Conservation (phyloP, 2,888 invertebrate genomes). For the Tetanocera ferruginea region DNA sequence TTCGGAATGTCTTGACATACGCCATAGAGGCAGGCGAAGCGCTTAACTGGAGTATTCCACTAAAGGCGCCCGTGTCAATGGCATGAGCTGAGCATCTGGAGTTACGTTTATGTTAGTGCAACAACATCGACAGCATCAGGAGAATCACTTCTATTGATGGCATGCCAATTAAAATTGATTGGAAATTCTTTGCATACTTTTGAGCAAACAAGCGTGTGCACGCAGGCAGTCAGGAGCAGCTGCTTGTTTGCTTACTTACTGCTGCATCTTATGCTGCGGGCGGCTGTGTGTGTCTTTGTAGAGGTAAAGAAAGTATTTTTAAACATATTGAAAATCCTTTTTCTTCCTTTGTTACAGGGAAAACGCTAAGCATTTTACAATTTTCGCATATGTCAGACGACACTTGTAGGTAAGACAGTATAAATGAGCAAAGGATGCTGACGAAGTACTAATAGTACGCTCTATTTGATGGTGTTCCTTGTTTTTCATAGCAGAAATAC, state of each 20-base stretch:
- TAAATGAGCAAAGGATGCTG: too few relatives aligned
- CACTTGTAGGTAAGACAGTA: not conserved
- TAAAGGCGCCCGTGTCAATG: slow-evolving; percentile 25
- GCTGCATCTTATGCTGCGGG: slow-evolving; percentile 38
- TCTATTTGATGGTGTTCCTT: not conserved
- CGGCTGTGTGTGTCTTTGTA: slow-evolving; percentile 2
- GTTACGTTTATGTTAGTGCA: slow-evolving; percentile 19
- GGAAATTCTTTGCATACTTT: slow-evolving; percentile 66
- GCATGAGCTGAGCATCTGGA: slow-evolving; percentile 31
- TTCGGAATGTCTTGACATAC: slow-evolving; percentile 56
- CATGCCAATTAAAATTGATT: slow-evolving; percentile 69
- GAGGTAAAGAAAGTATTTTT: slow-evolving; percentile 42
- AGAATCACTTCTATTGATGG: slow-evolving; percentile 62
- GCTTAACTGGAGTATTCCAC: not conserved
- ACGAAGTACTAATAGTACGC: too few relatives aligned
- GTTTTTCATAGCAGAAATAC: not conserved
- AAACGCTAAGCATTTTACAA: not conserved
- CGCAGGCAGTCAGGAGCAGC: slow-evolving; percentile 37
- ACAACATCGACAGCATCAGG: slow-evolving; percentile 35
- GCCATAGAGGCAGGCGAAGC: not conserved
- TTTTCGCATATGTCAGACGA: not conserved
- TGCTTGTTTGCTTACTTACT: slow-evolving; percentile 34
- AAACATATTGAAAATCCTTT: slow-evolving; percentile 27
- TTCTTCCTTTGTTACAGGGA: not conserved
- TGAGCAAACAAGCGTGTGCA: slow-evolving; percentile 32